These are phyloP conservation scores for Paramormyrops kingsleyae DNA, from an alignment of 2,113 vertebrate species.

Conservation along the genomic window DNA sequence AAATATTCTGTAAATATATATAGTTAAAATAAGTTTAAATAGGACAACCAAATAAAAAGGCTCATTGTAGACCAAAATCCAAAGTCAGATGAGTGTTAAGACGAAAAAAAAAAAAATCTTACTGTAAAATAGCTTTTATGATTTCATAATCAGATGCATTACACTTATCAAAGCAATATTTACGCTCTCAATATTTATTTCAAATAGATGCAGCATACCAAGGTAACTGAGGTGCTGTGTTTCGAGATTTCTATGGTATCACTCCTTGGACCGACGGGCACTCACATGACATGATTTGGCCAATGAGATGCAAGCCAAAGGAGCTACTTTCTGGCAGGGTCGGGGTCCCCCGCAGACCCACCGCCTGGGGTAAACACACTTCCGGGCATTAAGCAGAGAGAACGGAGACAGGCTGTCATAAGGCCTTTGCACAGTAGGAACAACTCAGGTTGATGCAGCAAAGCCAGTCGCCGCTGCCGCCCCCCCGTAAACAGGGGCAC, in stretches of 20 bases:
- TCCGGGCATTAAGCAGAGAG: slow-evolving; percentile 40
- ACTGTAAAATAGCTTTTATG: slow-evolving; percentile 69
- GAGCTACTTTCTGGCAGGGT: neutral
- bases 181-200: slow-evolving; percentile 68
- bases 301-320: neutral
- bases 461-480: neutral
- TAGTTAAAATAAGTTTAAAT: slow-evolving; percentile 62
- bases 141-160: slow-evolving; percentile 69
- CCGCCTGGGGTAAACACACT: slow-evolving; percentile 32
- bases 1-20: slow-evolving; percentile 62
- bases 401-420: neutral
- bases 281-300: slow-evolving; percentile 56
- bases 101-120: slow-evolving; percentile 61
- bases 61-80: slow-evolving; percentile 55
- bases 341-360: slow-evolving; percentile 13
- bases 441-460: neutral
- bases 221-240: slow-evolving; percentile 87
- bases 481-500: neutral
- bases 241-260: slow-evolving; percentile 64
- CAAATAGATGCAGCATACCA: slow-evolving; percentile 83
- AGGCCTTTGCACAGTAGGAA: neutral
- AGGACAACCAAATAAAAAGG: slow-evolving; percentile 65
- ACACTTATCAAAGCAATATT: slow-evolving; percentile 70
- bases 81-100: slow-evolving; percentile 65
- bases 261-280: slow-evolving; percentile 54